Conservation (phyloP, 2,888 invertebrate genomes). For the Blastobasis lacticolella region DNA sequence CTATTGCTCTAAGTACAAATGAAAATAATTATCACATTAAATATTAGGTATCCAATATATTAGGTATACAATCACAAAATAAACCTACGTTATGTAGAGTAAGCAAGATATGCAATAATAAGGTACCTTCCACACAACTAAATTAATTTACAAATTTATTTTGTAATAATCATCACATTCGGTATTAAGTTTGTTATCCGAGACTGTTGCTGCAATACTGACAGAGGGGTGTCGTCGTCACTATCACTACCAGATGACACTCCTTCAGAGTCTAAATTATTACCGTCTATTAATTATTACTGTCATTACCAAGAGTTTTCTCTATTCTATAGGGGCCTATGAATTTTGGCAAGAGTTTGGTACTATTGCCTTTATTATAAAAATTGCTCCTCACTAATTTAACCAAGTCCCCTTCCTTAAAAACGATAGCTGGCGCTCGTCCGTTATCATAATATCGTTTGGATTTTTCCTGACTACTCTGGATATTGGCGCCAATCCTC, state of each 20-base stretch:
- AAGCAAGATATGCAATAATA: too few species aligned
- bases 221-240: background rate
- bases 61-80: too few species aligned
- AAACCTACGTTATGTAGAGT: too few species aligned
- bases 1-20: too few species aligned
- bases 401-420: slow-evolving; percentile 11
- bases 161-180: too few species aligned
- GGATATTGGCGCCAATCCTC: background rate
- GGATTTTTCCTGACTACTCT: slow-evolving; percentile 2
- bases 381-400: slow-evolving; percentile 15
- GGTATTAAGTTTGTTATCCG: too few species aligned
- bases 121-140: too few species aligned
- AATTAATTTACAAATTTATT: too few species aligned
- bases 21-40: too few species aligned
- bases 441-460: slow-evolving; percentile 1
- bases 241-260: background rate
- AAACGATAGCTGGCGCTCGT: slow-evolving; percentile 3
- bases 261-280: slow-evolving; percentile 3
- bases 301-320: slow-evolving; percentile 13
- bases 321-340: slow-evolving; percentile 14
- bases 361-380: slow-evolving; percentile 13
- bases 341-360: slow-evolving; percentile 17
- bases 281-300: slow-evolving; percentile 14
- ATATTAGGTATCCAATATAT: too few species aligned
- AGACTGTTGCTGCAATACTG: background rate